These are phyloP conservation scores for Spinus pinus DNA, from an alignment of 2,797 vertebrate species.

Conservation along the genomic window DNA sequence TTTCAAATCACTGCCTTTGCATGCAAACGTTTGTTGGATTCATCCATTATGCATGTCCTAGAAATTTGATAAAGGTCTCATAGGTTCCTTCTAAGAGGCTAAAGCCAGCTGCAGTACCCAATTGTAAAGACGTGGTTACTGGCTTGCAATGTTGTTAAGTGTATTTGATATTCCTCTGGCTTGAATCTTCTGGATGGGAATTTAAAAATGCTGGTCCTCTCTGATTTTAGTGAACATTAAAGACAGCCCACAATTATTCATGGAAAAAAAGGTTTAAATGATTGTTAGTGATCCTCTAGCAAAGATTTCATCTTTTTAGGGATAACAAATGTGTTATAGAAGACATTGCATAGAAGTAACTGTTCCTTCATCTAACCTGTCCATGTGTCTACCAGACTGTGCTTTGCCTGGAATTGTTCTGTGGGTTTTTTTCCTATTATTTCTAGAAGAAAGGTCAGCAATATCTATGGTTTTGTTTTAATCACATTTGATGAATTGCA, in stretches of 20 bases:
- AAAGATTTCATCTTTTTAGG: neutral
- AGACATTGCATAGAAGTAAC: neutral
- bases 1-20: neutral
- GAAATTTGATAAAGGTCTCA: neutral
- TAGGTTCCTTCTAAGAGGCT: neutral
- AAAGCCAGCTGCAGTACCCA: neutral
- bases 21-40: neutral
- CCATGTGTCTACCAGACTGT: neutral
- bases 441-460: neutral
- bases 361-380: neutral
- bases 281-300: neutral
- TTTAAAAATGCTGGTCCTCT: neutral
- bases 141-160: neutral
- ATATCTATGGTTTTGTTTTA: neutral
- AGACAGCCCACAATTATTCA: neutral
- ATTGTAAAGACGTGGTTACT: neutral
- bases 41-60: neutral
- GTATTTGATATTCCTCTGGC: neutral
- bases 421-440: neutral
- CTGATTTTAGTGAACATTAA: neutral
- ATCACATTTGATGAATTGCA: neutral
- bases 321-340: neutral
- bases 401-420: neutral
- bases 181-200: neutral
- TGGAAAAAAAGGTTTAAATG: neutral